A percentile compares a stretch with the other conserved stretches of the same genome.
phyloP scores from a whole-genome alignment of 2,888 invertebrate genomes.

The Drosophila subsilvestris region DNA sequence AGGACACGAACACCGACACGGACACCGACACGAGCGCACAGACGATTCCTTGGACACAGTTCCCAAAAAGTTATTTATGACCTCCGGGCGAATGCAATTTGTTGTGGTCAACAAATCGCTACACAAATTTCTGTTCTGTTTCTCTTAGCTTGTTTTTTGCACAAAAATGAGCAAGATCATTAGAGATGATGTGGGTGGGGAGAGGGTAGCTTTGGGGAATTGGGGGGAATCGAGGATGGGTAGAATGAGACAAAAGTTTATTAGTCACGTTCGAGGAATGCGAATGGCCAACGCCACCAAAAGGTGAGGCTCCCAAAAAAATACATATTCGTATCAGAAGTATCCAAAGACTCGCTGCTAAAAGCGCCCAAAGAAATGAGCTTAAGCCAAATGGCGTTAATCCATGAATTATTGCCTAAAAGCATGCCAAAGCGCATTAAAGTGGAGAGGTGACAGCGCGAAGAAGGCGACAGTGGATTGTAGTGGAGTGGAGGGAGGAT shows the following conservation, averaged over 20 bases:
- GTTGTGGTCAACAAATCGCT: slow-evolving; percentile 79
- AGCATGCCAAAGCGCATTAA: slow-evolving; percentile 83
- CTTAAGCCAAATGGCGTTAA: slow-evolving; percentile 82
- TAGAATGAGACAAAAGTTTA: slow-evolving; percentile 52
- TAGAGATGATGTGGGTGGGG: slow-evolving; percentile 48
- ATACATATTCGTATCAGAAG: not conserved
- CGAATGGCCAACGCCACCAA: slow-evolving; percentile 39
- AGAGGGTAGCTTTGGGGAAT: slow-evolving; percentile 18
- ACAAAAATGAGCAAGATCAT: slow-evolving; percentile 60
- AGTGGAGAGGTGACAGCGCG: slow-evolving; percentile 51
- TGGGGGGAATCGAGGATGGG: not conserved
- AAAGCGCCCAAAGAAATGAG: slow-evolving; percentile 71
- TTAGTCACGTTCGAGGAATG: slow-evolving; percentile 78
- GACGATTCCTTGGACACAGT: slow-evolving; percentile 25
- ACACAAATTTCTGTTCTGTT: slow-evolving; percentile 59
- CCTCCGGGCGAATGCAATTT: slow-evolving; percentile 69
- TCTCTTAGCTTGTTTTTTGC: slow-evolving; percentile 40
- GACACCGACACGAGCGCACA: slow-evolving; percentile 1
- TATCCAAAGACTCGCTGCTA: slow-evolving; percentile 38
- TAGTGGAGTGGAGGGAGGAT: not conserved
- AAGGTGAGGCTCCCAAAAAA: slow-evolving; percentile 68
- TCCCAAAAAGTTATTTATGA: slow-evolving; percentile 70
- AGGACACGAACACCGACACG: slow-evolving; percentile 50
- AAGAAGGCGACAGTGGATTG: slow-evolving; percentile 6
- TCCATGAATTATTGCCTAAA: slow-evolving; percentile 83